A percentile compares a stretch with the other conserved stretches of the same genome.
These are phyloP conservation scores for Sebastes ruberrimus DNA, from an alignment of 2,797 vertebrate species.

Conservation along the genomic window DNA sequence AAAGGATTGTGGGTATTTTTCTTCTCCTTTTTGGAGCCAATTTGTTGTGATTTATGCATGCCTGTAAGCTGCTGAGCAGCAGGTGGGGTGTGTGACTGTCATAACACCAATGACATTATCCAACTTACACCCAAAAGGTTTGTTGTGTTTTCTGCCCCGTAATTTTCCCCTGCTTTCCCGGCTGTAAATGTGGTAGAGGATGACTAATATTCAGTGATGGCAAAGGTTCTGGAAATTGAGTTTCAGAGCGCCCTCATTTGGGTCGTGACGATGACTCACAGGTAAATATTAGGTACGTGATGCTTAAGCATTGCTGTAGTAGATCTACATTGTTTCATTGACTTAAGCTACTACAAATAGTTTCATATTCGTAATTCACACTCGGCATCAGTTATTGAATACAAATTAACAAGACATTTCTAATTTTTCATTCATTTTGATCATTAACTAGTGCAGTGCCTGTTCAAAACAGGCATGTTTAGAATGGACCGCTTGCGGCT, in stretches of 20 bases:
- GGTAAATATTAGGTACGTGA: background rate
- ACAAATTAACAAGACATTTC: background rate
- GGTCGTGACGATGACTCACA: slow-evolving; percentile 42
- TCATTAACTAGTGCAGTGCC: background rate
- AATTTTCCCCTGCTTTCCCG: slow-evolving; percentile 19
- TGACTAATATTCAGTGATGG: slow-evolving; percentile 42
- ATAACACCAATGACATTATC: slow-evolving; percentile 71
- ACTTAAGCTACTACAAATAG: background rate
- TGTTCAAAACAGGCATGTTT: too few species aligned
- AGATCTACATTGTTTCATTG: background rate
- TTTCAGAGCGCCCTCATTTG: slow-evolving; percentile 38
- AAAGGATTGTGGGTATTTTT: slow-evolving; percentile 17
- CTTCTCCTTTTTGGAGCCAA: slow-evolving; percentile 29
- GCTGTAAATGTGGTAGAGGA: slow-evolving; percentile 33
- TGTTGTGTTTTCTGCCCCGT: slow-evolving; percentile 16
- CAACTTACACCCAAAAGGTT: slow-evolving; percentile 41
- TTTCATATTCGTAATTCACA: background rate
- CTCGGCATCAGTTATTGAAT: background rate
- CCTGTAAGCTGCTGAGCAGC: slow-evolving; percentile 68
- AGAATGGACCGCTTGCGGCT: too few species aligned
- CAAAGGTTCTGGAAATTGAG: slow-evolving; percentile 43
- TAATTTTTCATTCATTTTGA: background rate
- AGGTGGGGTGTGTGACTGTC: slow-evolving; percentile 68
- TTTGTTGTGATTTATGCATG: slow-evolving; percentile 74
- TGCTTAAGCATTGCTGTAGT: slow-evolving; percentile 4